Evolutionary conservation across 2,888 invertebrate genomes (phyloP), one percentile per base, ranked within the genome.

Genomic region (Agrochola litura): DNA sequence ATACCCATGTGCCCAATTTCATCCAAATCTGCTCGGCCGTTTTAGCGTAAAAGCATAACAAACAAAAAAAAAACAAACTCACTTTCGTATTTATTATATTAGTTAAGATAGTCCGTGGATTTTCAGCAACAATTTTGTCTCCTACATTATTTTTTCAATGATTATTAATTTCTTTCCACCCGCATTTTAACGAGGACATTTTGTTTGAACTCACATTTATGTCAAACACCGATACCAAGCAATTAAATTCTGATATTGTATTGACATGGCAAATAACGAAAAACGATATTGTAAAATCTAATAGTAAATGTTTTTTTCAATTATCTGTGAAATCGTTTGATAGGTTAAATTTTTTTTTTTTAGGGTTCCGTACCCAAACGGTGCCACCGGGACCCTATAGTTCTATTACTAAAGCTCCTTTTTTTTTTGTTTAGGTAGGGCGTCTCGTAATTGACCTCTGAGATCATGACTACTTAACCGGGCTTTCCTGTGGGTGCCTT

Each of bases 221-320:
- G 80, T 58, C 52, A 80, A 73, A 73, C 37, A 25, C 49, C 25
- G 25, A 75, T 75, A 46, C 9, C 16, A 16, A 58, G 49, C 64
- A 80, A 78, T 80, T 78, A 78, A 71, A 79, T 73, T 69, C 25
- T 46, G 78, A 49, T 72, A 56, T 60, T 65, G 43, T 65, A 60
- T 46, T 80, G 30, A 25, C 22, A 65, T 54, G 12, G 6, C n/a
- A 68, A 68, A 58, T 58, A 64, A 54, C 8, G 25, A 37, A 30
- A 65, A 68, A 37, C 10, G 41, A 75, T n/a, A 41, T 41, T 12
- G 30, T 46, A 37, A 46, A 41, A 49, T 37, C 8, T 10, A n/a
- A 58, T 6, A 19, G 56, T 54, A 49, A 56, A 10, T 22, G 43
- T 14, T 61, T 54, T 82, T 82, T 82, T 65, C 68, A 82, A 82